Conservation (phyloP, 2,113 vertebrate species). For the Puntigrus tetrazona region DNA sequence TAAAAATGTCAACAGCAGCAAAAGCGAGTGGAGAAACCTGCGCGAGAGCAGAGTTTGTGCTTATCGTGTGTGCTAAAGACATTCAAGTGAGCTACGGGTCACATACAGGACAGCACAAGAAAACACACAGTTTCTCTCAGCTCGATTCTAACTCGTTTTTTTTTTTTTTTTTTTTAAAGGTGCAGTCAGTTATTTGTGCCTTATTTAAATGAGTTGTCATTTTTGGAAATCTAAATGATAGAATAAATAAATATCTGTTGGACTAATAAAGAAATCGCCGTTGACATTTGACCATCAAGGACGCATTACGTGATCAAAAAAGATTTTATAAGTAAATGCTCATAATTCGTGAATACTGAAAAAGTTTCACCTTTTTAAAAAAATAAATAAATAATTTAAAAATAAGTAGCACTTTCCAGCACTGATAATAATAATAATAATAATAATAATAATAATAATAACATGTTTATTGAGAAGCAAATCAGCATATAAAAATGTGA, state of each 20-base stretch:
- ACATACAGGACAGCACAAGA: constrained; percentile 48
- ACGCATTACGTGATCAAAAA: background rate
- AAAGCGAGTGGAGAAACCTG: constrained; percentile 63
- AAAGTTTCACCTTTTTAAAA: background rate
- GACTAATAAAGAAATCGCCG: background rate
- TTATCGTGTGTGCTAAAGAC: constrained; percentile 64
- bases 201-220: background rate
- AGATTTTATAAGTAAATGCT: background rate
- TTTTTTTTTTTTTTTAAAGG: too few species aligned
- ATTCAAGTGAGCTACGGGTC: constrained; percentile 60
- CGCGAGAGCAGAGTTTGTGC: constrained; percentile 66
- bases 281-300: background rate
- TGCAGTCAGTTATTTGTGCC: background rate
- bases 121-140: background rate
- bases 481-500: background rate
- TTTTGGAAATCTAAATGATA: too few species aligned
- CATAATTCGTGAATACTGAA: background rate
- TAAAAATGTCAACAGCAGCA: constrained; percentile 74
- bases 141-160: background rate
- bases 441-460: background rate
- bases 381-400: background rate
- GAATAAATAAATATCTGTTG: too few species aligned
- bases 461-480: background rate
- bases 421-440: background rate
- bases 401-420: background rate